These are phyloP conservation scores for Drosophila acutilabella DNA, from an alignment of 2,888 invertebrate genomes.

Conservation along the genomic window DNA sequence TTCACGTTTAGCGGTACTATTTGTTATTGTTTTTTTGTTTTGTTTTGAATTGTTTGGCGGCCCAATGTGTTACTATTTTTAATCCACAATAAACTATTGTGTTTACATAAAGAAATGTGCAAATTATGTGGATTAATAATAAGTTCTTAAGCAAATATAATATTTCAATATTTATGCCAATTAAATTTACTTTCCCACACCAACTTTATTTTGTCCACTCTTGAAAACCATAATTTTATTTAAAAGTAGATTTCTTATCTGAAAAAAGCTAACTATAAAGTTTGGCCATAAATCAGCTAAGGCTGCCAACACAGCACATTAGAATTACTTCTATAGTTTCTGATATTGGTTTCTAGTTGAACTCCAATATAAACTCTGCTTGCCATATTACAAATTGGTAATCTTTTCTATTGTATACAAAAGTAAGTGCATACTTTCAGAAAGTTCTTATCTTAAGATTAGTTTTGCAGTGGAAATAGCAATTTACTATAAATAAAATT, in stretches of 20 bases:
- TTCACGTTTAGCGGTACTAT: constrained; percentile 25
- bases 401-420: constrained; percentile 10
- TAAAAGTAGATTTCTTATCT: too few relatives aligned
- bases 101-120: not conserved
- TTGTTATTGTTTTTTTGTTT: constrained; percentile 17
- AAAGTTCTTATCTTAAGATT: constrained; percentile 9
- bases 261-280: too few relatives aligned
- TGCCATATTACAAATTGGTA: not conserved
- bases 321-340: not conserved
- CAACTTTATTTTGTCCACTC: too few relatives aligned
- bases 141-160: too few relatives aligned
- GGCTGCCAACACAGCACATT: too few relatives aligned
- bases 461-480: constrained; percentile 7
- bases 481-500: too few relatives aligned
- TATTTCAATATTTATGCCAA: too few relatives aligned
- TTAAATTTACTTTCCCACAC: too few relatives aligned
- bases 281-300: too few relatives aligned
- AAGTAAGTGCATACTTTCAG: not conserved
- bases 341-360: not conserved
- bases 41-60: not conserved
- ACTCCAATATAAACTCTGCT: not conserved
- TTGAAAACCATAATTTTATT: too few relatives aligned
- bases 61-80: constrained; percentile 30
- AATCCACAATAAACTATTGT: constrained; percentile 16
- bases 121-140: too few relatives aligned